Evolutionary conservation across 2,797 vertebrate species (phyloP).

Genomic region (Labeo calbasu): DNA sequence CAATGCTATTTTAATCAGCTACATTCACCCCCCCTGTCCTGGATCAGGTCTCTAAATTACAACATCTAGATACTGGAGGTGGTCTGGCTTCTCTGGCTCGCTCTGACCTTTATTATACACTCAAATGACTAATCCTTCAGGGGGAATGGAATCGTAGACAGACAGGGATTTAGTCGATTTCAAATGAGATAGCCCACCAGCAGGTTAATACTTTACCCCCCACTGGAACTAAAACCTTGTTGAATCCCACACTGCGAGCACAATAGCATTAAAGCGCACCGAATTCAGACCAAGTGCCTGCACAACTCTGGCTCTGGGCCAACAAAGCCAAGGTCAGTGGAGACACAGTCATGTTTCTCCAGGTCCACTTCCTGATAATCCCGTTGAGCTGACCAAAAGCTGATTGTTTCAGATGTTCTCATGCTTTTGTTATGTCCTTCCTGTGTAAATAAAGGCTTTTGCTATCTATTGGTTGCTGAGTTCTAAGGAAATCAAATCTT

Average conservation of each 20-base stretch:
- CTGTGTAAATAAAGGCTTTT: slow-evolving; percentile 18
- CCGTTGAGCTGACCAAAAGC: slow-evolving; percentile 50
- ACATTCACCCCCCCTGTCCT: slow-evolving; percentile 38
- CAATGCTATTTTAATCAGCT: slow-evolving; percentile 60
- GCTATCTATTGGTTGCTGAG: not conserved
- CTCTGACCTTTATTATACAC: slow-evolving; percentile 68
- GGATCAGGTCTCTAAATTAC: slow-evolving; percentile 56
- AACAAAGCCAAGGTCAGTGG: slow-evolving; percentile 59
- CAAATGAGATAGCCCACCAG: slow-evolving; percentile 64
- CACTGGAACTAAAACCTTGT: slow-evolving; percentile 61
- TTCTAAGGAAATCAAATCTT: not conserved
- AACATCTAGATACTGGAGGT: slow-evolving; percentile 45
- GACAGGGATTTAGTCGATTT: slow-evolving; percentile 68
- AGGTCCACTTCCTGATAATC: slow-evolving; percentile 54
- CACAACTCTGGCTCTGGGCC: slow-evolving; percentile 52
- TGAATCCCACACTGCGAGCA: slow-evolving; percentile 56
- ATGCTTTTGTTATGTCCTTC: slow-evolving; percentile 33
- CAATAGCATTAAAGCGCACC: slow-evolving; percentile 55
- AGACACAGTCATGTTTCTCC: slow-evolving; percentile 48
- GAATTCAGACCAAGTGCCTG: slow-evolving; percentile 55
- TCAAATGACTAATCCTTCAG: slow-evolving; percentile 68
- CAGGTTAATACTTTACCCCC: slow-evolving; percentile 61
- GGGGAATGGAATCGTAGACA: slow-evolving; percentile 63
- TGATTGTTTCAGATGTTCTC: slow-evolving; percentile 54
- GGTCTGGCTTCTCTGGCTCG: slow-evolving; percentile 54